Evolutionary conservation across 2,888 invertebrate genomes (phyloP), one percentile per base, ranked within the genome.

Genomic region (Melieria crassipennis): DNA sequence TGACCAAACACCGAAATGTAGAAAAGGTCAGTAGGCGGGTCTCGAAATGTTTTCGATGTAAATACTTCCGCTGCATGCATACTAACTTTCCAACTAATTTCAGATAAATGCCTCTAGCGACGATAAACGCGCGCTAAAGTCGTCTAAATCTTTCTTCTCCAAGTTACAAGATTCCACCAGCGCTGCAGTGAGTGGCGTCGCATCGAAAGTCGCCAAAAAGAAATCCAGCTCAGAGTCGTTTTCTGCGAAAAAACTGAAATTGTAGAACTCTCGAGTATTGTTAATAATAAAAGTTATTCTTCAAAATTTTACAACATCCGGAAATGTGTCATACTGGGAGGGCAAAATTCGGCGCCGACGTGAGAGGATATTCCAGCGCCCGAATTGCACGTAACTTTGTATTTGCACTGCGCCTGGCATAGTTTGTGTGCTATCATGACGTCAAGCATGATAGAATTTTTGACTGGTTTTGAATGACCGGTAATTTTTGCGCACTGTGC

Each of bases 121-220:
- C 52, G 88, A 88, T 73, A 85, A 87, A 48, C 89, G 89, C 76
- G 84, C 88, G 52, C 81, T 92, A 10, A 93, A 91, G 82, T 93
- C 94, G 0, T 94, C 94, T 0, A 93, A 92, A 79, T 91, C 93
- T 0, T 97, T 97, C 90, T 97, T 97, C 88, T 91, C 90, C 65
- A 92, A 94, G 83, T 87, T 97, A 6, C 94, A 97, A 84, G 94
- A 96, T 79, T 91, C 94, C 82, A 91, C 91, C 0, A 71, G 75
- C 46, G 88, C 73, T 42, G 88, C 61, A 76, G 69, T 78, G 78
- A 66, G 75, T 42, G 88, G 52, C 77, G 65, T 76, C 78, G 30
- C 58, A 11, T 55, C 65, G 43, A 75, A 78, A 48, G 76, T 79
- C 42, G 81, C 78, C 69, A 77, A 76, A 52, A 78, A 78, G 71